phyloP scores from a whole-genome alignment of 2,113 vertebrate genomes.

The Cisticola juncidis region DNA sequence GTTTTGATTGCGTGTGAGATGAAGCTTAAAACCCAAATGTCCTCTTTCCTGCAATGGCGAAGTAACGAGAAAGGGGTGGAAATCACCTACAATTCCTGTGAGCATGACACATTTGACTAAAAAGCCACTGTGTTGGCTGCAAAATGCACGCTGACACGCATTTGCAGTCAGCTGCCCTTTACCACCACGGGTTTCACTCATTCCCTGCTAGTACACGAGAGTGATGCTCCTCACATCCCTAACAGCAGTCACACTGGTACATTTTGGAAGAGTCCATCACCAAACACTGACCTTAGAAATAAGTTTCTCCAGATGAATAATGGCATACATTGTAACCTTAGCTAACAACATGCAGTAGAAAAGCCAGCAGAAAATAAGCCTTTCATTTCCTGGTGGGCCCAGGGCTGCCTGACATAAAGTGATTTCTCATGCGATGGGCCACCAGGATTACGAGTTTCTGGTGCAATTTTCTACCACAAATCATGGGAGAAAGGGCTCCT shows the following conservation, averaged over 20 bases:
- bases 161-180: not conserved
- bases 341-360: not conserved
- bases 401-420: not conserved
- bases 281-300: not conserved
- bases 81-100: not conserved
- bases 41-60: not conserved
- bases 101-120: not conserved
- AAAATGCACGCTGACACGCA: not conserved
- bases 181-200: not conserved
- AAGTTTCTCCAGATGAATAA: too few species aligned
- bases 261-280: not conserved
- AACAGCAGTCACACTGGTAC: not conserved
- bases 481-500: rapidly evolving
- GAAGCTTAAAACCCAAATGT: not conserved
- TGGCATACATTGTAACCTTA: too few species aligned
- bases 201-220: not conserved
- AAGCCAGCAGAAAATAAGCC: not conserved
- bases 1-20: not conserved
- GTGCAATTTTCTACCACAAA: not conserved
- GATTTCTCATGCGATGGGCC: rapidly evolving
- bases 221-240: rapidly evolving
- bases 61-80: not conserved
- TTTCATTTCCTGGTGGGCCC: not conserved
- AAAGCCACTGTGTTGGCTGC: not conserved
- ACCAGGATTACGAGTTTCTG: rapidly evolving